Evolutionary conservation across 1,140 invertebrate genomes (phyloP), one percentile per base, ranked within the genome.

Genomic region (Psix sp.): DNA sequence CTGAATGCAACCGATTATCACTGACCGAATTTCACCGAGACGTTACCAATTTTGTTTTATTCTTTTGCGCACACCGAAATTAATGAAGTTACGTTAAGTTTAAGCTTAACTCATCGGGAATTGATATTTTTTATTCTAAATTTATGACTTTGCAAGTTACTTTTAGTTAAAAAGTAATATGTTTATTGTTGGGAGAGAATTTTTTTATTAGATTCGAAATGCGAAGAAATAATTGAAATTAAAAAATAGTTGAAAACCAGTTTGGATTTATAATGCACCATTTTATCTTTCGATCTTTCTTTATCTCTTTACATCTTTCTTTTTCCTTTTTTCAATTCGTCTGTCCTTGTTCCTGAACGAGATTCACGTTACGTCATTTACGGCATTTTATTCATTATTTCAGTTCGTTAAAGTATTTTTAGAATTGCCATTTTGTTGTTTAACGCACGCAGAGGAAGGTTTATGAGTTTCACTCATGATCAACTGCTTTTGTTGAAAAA

Each of bases 321-420:
- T 38, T 31, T 36, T 15, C 26, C 15, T 15, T 15, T 39, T 40
- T 45, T 49, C 6, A 13, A 18, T 7, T 13, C 11, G 1, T 1
- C 11, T 17, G 15, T 40, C 13, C 33, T 24, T 24, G 18, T 42
- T 33, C 15, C 5, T 18, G 24, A 36, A 5, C 26, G 10, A 16
- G 42, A 59, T 24, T 51, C 39, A 2, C 39, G 42, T 62, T 60
- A 35, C 48, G 49, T 56, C 56, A 70, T 9, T 60, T n/a, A 10
- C 26, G 17, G 38, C 39, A 35, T 54, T 68, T 68, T 68, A 52
- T 52, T 68, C 54, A 52, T 52, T 51, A 59, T 59, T 68, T 45
- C 48, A 59, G 21, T 60, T 59, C 46, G 39, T 68, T 68, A 67
- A 56, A 49, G 43, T 67, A 67, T 57, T 67, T 67, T 67, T 67